Conservation (phyloP, 1,140 invertebrate species). For the Bradysia coprophila region DNA sequence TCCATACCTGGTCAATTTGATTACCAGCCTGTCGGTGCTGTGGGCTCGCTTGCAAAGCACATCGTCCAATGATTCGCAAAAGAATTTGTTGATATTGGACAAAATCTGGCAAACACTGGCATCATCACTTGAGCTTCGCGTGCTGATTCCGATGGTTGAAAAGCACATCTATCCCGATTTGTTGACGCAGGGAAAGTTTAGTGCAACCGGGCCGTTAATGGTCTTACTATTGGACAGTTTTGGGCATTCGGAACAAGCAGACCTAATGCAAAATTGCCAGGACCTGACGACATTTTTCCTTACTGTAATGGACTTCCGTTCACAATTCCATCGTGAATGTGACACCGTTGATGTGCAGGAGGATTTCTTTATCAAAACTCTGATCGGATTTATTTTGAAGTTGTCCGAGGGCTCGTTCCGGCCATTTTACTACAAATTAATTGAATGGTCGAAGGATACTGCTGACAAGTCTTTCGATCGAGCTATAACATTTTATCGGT, state of each 20-base stretch:
- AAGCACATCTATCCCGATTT: slow-evolving; percentile 44
- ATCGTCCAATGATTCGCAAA: slow-evolving; percentile 23
- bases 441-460: slow-evolving; percentile 59
- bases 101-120: slow-evolving; percentile 47
- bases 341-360: slow-evolving; percentile 34
- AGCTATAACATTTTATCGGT: slow-evolving; percentile 62
- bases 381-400: slow-evolving; percentile 64
- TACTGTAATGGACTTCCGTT: slow-evolving; percentile 50
- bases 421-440: slow-evolving; percentile 71
- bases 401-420: slow-evolving; percentile 74
- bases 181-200: slow-evolving; percentile 32
- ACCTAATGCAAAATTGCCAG: slow-evolving; percentile 39
- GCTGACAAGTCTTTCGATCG: slow-evolving; percentile 36
- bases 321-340: slow-evolving; percentile 17
- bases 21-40: slow-evolving; percentile 40
- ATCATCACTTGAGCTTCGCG: slow-evolving; percentile 42
- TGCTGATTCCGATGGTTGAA: slow-evolving; percentile 55
- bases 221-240: slow-evolving; percentile 53
- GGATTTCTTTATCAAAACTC: slow-evolving; percentile 46
- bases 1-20: slow-evolving; percentile 59
- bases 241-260: slow-evolving; percentile 29
- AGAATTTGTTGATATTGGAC: slow-evolving; percentile 33
- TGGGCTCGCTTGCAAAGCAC: slow-evolving; percentile 25
- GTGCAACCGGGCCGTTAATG: slow-evolving; percentile 50
- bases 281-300: slow-evolving; percentile 58